Evolutionary conservation across 2,888 invertebrate species (phyloP), one percentile per base, ranked within the genome.

Genomic region (Plebejus melissa): DNA sequence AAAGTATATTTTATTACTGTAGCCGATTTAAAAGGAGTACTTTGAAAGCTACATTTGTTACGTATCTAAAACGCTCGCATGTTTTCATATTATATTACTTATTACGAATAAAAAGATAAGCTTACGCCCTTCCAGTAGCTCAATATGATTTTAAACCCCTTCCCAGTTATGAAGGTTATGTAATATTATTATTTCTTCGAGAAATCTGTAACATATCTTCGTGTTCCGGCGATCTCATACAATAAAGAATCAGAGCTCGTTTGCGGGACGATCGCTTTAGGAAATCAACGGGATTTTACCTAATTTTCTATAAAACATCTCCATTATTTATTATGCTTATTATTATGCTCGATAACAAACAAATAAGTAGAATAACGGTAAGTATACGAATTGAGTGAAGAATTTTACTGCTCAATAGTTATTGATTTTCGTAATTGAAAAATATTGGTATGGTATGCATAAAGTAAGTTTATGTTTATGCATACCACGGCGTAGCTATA

Each of bases 211-310:
- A 13, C 32, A 28, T 32, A 32, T 65, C 60, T 5, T 6, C 58
- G 28, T 28, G 1, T 28, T 28, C 28, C 11, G 28, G 4, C 65
- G 13, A 36, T 36, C 28, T 60, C 22, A 28, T 32, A 36, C 65
- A 65, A 65, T 65, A 36, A 65, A 65, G 32, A 32, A 65, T 60
- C 22, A 60, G 60, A 60, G 28, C 65, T 65, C 65, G 65, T 65
- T 65, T 65, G 65, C 2, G 32, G 16, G 65, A 65, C 32, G 65
- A 36, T 32, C 65, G 65, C 65, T 65, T 36, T 13, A 32, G 65
- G 32, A 65, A 65, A 65, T 36, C 65, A 65, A 16, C 13, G 32
- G 11, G 36, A 65, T 65, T 36, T 65, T 65, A 65, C 65, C 36
- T 65, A 65, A 60, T 60, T 65, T 65, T 65, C 32, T 65, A 65